Conservation (phyloP, 2,113 vertebrate species). For the Ochotona curzoniae region DNA sequence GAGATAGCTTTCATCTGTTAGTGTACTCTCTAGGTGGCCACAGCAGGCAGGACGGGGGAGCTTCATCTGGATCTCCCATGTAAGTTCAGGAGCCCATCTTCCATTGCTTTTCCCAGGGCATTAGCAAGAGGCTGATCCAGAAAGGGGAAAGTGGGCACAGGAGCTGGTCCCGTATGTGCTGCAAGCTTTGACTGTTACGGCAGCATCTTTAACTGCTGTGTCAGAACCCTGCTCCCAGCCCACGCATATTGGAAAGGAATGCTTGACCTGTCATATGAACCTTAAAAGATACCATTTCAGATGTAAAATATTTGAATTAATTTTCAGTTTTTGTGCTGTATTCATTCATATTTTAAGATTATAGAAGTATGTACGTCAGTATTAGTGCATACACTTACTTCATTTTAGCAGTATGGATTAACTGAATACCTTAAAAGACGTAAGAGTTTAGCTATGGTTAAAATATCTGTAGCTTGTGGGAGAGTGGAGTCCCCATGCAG, state of each 20-base stretch:
- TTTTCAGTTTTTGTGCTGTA: slow-evolving; percentile 44
- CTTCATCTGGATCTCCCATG: no score
- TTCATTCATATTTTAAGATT: background rate
- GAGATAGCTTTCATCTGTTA: no score
- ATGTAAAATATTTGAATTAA: slow-evolving; percentile 55
- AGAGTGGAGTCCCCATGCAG: slow-evolving; percentile 34
- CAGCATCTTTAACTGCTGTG: no score
- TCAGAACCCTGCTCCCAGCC: background rate
- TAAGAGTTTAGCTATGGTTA: slow-evolving; percentile 27
- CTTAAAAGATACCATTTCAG: slow-evolving; percentile 29
- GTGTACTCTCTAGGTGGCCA: no score
- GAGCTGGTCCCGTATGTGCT: no score
- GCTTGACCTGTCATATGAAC: background rate
- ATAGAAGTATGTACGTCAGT: background rate
- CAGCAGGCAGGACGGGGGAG: no score
- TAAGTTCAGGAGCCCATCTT: no score
- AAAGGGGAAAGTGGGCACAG: no score
- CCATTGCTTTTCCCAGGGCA: no score
- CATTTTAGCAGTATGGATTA: background rate
- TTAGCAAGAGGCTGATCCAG: no score
- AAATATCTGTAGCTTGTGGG: slow-evolving; percentile 38
- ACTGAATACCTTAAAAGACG: slow-evolving; percentile 23
- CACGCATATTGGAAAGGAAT: background rate
- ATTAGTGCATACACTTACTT: background rate
- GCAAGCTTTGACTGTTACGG: no score